Conservation (phyloP, 1,140 invertebrate genomes). For the Tetragnatha versicolor region DNA sequence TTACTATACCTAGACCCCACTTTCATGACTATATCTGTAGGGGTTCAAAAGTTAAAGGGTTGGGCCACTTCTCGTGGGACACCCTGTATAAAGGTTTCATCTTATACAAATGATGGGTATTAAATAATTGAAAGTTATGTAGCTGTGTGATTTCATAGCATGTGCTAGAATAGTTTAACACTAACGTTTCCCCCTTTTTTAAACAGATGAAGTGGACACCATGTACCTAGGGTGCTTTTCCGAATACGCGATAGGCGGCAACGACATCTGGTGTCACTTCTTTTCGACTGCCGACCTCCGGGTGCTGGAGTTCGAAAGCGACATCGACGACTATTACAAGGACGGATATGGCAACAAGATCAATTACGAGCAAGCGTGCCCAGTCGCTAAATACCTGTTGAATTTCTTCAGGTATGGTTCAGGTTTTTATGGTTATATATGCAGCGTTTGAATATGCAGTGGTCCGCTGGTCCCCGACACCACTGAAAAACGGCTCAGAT, state of each 20-base stretch:
- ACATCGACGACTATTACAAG: slow-evolving; percentile 58
- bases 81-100: too few relatives aligned
- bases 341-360: slow-evolving; percentile 57
- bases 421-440: too few relatives aligned
- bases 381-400: slow-evolving; percentile 55
- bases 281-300: slow-evolving; percentile 56
- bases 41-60: too few relatives aligned
- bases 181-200: background rate
- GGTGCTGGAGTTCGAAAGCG: slow-evolving; percentile 56
- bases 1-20: too few relatives aligned
- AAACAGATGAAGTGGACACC: slow-evolving; percentile 27
- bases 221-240: slow-evolving; percentile 57
- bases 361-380: slow-evolving; percentile 57
- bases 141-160: too few relatives aligned
- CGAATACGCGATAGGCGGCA: slow-evolving; percentile 52
- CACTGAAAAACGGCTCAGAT: too few relatives aligned
- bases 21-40: too few relatives aligned
- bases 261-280: slow-evolving; percentile 57
- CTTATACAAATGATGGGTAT: too few relatives aligned
- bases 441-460: too few relatives aligned
- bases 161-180: background rate
- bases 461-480: too few relatives aligned
- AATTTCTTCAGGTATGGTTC: slow-evolving; percentile 46
- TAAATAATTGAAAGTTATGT: too few relatives aligned
- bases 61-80: too few relatives aligned